These are phyloP conservation scores for Mesochorus sp. DNA, from an alignment of 2,888 invertebrate genomes.

Conservation along the genomic window DNA sequence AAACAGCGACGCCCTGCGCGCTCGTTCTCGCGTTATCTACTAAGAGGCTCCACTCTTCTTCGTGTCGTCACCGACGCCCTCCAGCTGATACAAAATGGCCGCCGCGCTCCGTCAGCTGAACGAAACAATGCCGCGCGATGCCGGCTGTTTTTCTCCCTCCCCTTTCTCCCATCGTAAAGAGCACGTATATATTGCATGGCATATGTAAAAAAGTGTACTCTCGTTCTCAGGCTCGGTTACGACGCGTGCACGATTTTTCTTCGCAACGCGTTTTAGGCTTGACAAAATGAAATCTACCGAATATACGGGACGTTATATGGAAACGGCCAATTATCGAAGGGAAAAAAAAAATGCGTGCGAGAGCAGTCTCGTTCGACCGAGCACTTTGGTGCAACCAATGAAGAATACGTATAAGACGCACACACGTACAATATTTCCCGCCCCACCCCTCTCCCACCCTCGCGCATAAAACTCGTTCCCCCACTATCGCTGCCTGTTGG, in stretches of 20 bases:
- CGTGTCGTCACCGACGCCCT: constrained; percentile 67
- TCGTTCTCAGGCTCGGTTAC: neutral
- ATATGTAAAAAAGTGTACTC: constrained; percentile 3
- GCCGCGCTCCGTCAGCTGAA: constrained; percentile 59
- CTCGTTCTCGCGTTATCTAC: neutral
- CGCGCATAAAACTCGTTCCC: neutral
- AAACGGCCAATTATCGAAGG: constrained; percentile 5
- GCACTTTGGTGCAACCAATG: constrained; percentile 24
- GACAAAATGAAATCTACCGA: constrained; percentile 2
- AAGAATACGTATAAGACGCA: neutral
- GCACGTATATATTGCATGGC: neutral
- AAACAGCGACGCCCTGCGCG: constrained; percentile 25
- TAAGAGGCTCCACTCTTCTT: constrained; percentile 53
- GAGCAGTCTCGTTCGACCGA: constrained; percentile 45
- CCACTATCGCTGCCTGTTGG: constrained; percentile 3
- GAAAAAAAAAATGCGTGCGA: constrained; percentile 18
- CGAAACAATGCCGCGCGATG: constrained; percentile 46
- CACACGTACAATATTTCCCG: constrained; percentile 7
- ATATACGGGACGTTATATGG: constrained; percentile 30
- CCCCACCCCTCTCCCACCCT: neutral
- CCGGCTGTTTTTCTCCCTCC: constrained; percentile 42
- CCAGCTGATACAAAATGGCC: constrained; percentile 66
- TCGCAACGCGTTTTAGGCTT: neutral
- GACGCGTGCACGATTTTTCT: neutral
- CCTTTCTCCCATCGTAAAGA: neutral